Evolutionary conservation across 2,888 invertebrate species (phyloP), one percentile per base, ranked within the genome.

Genomic region (Apoda limacodes): DNA sequence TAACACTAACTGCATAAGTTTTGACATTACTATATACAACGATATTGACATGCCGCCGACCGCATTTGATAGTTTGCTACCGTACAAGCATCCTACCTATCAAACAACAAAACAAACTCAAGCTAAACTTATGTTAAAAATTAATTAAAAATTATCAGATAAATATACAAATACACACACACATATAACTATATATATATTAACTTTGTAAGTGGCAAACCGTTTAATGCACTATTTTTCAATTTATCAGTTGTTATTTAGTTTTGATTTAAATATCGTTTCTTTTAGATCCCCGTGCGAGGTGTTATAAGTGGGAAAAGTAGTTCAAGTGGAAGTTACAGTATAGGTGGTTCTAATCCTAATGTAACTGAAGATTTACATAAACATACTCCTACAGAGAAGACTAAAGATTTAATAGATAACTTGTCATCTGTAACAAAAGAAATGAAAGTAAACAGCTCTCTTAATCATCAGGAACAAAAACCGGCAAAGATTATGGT

Each of bases 311-410:
- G 76, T 48, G 75, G 76, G 27, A 80, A 80, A 50, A 80, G 78
- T 57, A 80, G 80, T 59, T 80, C 80, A 37, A 80, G 80, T 55
- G 80, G 78, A 44, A 80, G 80, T 53, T 80, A 78, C 50, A 78
- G 76, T 55, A 64, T 80, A 66, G 67, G 71, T 37, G 76, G 76
- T 37, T 80, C 78, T 37, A 72, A 75, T 56, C 68, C 74, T 13
- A 80, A 76, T 49, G 56, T 76, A 9, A 68, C 71, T 25, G 74
- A 75, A 53, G 59, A 55, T 37, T 34, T 50, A 12, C 45, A 47
- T 27, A 58, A 63, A 24, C 70, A 69, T 53, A 55, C 55, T 24
- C 48, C 51, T n/a, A 52, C 52, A 17, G 65, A 67, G 34, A 71
- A 63, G 48, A 46, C 47, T 19, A 59, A 60, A 40, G 56, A 66